phyloP scores from a whole-genome alignment of 2,797 vertebrate species.

The Philypnodon macrostomus region DNA sequence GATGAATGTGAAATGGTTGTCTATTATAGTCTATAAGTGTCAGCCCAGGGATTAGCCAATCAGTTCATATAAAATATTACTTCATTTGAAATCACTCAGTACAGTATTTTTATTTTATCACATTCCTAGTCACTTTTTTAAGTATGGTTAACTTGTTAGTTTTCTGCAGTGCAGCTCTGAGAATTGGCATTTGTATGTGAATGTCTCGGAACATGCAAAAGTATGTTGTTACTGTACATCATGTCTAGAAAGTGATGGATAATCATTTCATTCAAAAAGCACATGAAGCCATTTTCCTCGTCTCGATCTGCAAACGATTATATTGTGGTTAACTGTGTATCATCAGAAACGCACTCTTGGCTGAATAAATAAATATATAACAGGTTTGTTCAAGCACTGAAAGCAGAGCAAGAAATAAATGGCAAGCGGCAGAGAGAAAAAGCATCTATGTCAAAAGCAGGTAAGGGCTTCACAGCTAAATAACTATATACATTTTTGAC shows the following conservation, averaged over 20 bases:
- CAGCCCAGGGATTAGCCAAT: too few species aligned
- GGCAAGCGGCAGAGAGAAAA: conserved; percentile 50
- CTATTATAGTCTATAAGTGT: too few species aligned
- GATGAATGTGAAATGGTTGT: too few species aligned
- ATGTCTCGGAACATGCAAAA: too few species aligned
- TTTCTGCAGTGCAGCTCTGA: conserved; percentile 32
- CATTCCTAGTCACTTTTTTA: too few species aligned
- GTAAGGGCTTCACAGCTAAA: conserved; percentile 65
- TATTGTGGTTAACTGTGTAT: conserved; percentile 29
- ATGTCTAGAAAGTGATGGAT: conserved; percentile 18
- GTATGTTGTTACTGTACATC: conserved; percentile 17
- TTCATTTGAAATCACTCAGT: too few species aligned
- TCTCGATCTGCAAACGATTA: conserved; percentile 38
- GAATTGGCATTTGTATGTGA: conserved; percentile 20
- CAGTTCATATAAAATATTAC: too few species aligned
- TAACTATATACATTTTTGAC: conserved; percentile 70
- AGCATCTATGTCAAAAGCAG: conserved; percentile 39
- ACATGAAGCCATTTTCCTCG: conserved; percentile 21
- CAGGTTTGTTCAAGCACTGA: conserved; percentile 25
- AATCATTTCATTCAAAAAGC: conserved; percentile 40
- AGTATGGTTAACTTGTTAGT: too few species aligned
- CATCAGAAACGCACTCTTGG: conserved; percentile 34
- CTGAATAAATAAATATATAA: conserved; percentile 53
- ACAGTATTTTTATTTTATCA: too few species aligned
- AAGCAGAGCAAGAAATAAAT: conserved; percentile 40